Evolutionary conservation across 2,888 invertebrate genomes (phyloP), one percentile per base, ranked within the genome.

Genomic region (Morpho helenor): DNA sequence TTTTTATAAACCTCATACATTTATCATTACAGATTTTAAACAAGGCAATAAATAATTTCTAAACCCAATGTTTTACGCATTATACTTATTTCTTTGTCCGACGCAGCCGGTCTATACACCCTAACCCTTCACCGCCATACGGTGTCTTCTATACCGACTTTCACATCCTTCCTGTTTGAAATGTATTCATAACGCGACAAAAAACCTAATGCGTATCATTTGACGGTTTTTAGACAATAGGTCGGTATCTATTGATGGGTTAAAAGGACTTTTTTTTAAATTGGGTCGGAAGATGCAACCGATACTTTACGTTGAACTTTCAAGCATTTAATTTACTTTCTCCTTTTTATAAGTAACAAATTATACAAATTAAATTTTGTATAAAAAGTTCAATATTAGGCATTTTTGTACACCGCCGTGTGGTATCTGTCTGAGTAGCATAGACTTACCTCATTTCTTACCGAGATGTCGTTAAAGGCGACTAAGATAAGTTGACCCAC

Each of bases 131-230:
- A 66, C 69, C 72, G 81, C 76, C 89, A 87, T 85, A 87, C 87
- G 89, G 87, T 79, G 87, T 87, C 85, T 86, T 84, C 76, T 74
- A 79, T 78, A 75, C 79, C 77, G 75, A 87, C 89, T 90, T 90
- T 90, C 89, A 90, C 89, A 89, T 90, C 89, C 89, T 88, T 88
- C 89, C 90, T 87, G 89, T 85, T 83, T 83, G 84, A 89, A 90
- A 88, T 81, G 87, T 87, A 90, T 90, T 89, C 89, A 90, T 87
- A 86, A 79, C 77, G 76, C 76, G 75, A 78, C 73, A 85, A 84
- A 89, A 45, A 75, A 66, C 44, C 75, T 88, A 90, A 90, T 89
- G 88, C 89, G 89, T 89, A 89, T 90, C 89, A 90, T 90, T 89
- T 88, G 87, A 86, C 85, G 87, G 87, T 79, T 79, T 86, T 76